Evolutionary conservation across 2,888 invertebrate species (phyloP), one percentile per base, ranked within the genome.

Genomic region (Tetropium fuscum): DNA sequence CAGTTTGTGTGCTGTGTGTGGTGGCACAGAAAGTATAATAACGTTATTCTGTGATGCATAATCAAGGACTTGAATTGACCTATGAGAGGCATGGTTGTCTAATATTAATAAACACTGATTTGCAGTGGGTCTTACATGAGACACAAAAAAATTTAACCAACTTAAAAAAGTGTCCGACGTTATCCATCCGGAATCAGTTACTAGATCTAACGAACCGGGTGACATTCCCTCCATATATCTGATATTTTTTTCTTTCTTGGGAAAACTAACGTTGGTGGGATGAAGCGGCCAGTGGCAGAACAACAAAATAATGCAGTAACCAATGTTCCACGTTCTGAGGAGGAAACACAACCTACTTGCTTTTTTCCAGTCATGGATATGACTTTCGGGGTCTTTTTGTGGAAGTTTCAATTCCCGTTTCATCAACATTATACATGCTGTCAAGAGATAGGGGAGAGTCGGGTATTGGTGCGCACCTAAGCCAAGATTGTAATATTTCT

Each of bases 1-100:
- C 27, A 55, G 10, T 30, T 53, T 30, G 19, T 43, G 53, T 19
- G 44, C 16, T 13, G 30, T 53, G 19, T 53, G 53, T 47, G 47
- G 55, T 27, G 27, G 27, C 27, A 27, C 3, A 2, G 27, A 3
- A 2, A 27, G 6, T 27, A 27, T 2, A n/a, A 27, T n/a, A 2
- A 27, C 3, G 6, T 6, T 6, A n/a, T 27, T 27, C 3, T 2
- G 3, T 27, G 3, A 3, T 27, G 27, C 27, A 27, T 3, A 27
- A 27, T 27, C 27, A 3, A 27, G 2, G 2, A 27, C 27, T 7
- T 27, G 3, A 27, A 6, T 27, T 3, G 2, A 3, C 2, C 2
- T 6, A n/a, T 6, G 27, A 27, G 2, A 3, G 27, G 2, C 27
- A 7, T 27, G 6, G 6, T 27, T 27, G 6, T 27, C 27, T 3